Conservation (phyloP, 2,797 vertebrate species). For the Rhinoraja longicauda region DNA sequence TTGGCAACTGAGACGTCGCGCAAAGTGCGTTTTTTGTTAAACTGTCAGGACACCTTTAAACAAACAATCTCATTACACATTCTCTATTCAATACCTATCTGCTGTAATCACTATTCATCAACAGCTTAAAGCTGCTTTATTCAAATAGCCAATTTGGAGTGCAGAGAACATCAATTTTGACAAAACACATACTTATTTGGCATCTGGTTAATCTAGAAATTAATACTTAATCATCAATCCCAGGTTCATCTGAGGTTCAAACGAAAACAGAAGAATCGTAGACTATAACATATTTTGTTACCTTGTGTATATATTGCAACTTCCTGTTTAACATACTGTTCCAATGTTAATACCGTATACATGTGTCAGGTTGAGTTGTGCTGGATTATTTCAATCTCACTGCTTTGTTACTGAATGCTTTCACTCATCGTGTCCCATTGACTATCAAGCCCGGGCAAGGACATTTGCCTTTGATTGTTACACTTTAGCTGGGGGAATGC, state of each 20-base stretch:
- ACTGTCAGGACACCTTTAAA: neutral
- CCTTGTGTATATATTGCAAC: neutral
- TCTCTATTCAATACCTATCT: neutral
- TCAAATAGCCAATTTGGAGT: neutral
- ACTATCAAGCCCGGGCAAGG: too few relatives aligned
- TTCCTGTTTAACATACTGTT: slow-evolving; percentile 2
- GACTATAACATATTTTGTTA: slow-evolving; percentile 2
- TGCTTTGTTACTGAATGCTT: neutral
- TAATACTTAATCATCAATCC: slow-evolving; percentile 6
- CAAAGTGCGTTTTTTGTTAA: slow-evolving; percentile 12
- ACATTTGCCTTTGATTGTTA: neutral
- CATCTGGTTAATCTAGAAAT: neutral
- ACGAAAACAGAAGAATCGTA: neutral
- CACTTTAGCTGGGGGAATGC: neutral
- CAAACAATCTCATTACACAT: neutral
- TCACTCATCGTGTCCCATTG: neutral
- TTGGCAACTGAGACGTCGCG: neutral
- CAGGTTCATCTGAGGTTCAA: slow-evolving; percentile 27
- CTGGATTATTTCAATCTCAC: neutral
- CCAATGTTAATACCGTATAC: neutral
- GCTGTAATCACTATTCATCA: neutral
- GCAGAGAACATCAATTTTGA: neutral
- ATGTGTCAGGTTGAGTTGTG: neutral
- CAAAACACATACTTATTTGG: neutral
- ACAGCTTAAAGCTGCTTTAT: slow-evolving; percentile 2